Base-by-base conservation (phyloP, 2,888 invertebrate species). In the Keiferia lycopersicella region DNA sequence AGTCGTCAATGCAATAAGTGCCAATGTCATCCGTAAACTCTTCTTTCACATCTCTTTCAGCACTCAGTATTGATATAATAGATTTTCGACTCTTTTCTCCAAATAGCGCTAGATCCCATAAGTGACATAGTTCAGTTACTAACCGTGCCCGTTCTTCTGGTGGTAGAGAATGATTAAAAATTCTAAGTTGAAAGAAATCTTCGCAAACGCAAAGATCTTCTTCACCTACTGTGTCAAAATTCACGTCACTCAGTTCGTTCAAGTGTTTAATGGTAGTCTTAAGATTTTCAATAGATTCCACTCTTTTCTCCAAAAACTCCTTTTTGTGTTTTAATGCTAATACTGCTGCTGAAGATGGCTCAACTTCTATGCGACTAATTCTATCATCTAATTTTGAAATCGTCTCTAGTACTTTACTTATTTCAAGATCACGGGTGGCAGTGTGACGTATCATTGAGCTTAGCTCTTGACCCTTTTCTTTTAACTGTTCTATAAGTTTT, bases 11-110 rank as follows among this genome's bases (percentile, higher is more conserved):
- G 60, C 76, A 80, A 73, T 80, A 91, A 20, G 76, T 86, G 0
- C 91, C 91, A 16, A 87, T 71, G 56, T 88, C 86, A 73, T 91
- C 91, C 18, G 74, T 79, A 69, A 80, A 91, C 69, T 88, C 86
- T 73, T 91, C 88, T 74, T 81, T 87, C 16, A 76, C 74, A 48
- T 87, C 85, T 68, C 79, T 34, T 34, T 34, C 74, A 10, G 84
- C 89, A 70, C 87, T 88, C 12, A 89, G 74, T 67, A 91, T 91
- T 20, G 91, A 89, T 68, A 91, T 85, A 11, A 89, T 79, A 16
- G 91, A 91, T 66, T 86, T 86, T 53, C 77, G 80, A 67, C 80
- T 82, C 41, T 73, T 77, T 53, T 84, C 82, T 39, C 88, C 88
- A 70, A 79, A 83, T 64, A 91, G 71, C 22, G 88, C 88, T 48